Base-by-base conservation (phyloP, 2,888 invertebrate genomes). In the Norana najaformis region DNA sequence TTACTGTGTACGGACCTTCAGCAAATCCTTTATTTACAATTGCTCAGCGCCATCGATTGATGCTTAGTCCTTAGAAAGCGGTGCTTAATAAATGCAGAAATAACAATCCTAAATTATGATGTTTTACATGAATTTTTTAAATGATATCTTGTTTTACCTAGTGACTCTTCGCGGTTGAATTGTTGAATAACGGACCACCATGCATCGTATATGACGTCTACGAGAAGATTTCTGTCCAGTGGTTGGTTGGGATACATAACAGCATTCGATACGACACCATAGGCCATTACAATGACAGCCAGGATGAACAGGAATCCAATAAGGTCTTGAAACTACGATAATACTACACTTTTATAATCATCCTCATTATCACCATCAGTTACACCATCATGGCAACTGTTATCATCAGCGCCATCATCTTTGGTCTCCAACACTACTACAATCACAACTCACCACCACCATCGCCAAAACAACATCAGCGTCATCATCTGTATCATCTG, bases 161-260 rank as follows among this genome's bases (percentile, higher is more conserved):
- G 93, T 47, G 93, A 92, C 53, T 94, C 94, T 6, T 95, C 95
- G n/a, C 95, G 92, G 90, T 94, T 94, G 13, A 95, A 92, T 89
- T 92, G 94, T 41, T 95, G 95, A 91, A 95, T 95, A 91, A 95
- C 93, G 90, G 95, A 95, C 95, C 95, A 95, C 92, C 95, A 95
- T 0, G 95, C 94, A n/a, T 94, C 93, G 82, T 94, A 93, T 39
- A 95, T 92, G 39, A 95, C 93, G 30, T 93, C 92, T 91, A 91
- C 92, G 2, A 94, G 85, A 0, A 94, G 92, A 16, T 92, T 91
- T 90, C 92, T 91, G 36, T 91, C 91, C 23, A 94, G 92, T 16
- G 92, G 92, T 13, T 93, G 92, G 91, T 94, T 94, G 11, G 94
- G 95, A 90, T 93, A 95, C 89, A 95, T 91, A 47, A 95, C 93